Conservation (phyloP, 64 coral and sea anemone genomes). For the Stichodactyla helianthus region DNA sequence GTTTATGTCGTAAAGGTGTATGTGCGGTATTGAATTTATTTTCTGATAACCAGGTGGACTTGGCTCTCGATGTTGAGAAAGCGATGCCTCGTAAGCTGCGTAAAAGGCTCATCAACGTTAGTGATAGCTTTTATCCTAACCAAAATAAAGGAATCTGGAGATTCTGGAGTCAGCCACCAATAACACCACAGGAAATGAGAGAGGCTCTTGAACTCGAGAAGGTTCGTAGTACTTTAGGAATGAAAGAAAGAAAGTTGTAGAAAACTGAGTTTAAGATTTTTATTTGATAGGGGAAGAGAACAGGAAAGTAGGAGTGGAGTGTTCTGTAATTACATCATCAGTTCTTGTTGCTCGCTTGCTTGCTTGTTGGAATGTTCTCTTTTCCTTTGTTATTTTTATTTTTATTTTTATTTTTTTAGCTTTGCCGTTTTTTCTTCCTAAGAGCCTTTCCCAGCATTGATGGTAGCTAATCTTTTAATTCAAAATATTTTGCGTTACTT, state of each 20-base stretch:
- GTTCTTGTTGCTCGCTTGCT: too few relatives aligned
- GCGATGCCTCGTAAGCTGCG: slow-evolving; percentile 72
- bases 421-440: too few relatives aligned
- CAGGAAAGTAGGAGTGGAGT: too few relatives aligned
- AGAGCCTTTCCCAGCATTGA: too few relatives aligned
- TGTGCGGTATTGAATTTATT: background rate
- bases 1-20: too few relatives aligned
- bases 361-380: too few relatives aligned
- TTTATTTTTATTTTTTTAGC: too few relatives aligned
- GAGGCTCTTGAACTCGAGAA: slow-evolving; percentile 66
- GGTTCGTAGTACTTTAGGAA: slow-evolving; percentile 28
- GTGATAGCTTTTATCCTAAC: slow-evolving; percentile 67
- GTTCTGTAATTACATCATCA: too few relatives aligned
- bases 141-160: slow-evolving; percentile 37
- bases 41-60: slow-evolving; percentile 56
- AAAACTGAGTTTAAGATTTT: too few relatives aligned
- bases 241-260: too few relatives aligned
- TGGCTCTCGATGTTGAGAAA: slow-evolving; percentile 95
- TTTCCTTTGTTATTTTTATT: too few relatives aligned
- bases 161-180: slow-evolving; percentile 30
- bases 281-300: too few relatives aligned
- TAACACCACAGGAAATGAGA: slow-evolving; percentile 43
- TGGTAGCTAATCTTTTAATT: background rate
- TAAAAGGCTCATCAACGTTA: slow-evolving; percentile 36
- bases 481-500: background rate